Evolutionary conservation across 1,140 invertebrate species (phyloP).

Genomic region (Drosophila subpulchrella): DNA sequence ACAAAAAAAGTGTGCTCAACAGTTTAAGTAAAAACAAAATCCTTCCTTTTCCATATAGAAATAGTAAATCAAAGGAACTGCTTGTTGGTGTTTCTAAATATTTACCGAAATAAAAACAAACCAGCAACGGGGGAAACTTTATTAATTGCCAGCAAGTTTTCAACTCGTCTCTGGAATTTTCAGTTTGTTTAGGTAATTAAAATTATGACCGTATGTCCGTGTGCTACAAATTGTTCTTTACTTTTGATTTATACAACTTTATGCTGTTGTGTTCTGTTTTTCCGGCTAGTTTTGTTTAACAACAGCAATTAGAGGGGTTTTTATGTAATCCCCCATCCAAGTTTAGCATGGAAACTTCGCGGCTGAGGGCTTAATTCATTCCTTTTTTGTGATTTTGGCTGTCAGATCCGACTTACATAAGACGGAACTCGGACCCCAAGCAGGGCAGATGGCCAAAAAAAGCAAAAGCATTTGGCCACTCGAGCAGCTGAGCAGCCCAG

Average conservation of each 20-base stretch:
- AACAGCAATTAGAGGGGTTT: conserved; percentile 41
- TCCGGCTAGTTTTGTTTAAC: conserved; percentile 17
- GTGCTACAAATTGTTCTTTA: conserved; percentile 33
- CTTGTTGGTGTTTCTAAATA: conserved; percentile 59
- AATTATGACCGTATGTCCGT: conserved; percentile 59
- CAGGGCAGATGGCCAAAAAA: not conserved
- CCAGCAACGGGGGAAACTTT: conserved; percentile 47
- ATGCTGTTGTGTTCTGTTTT: not conserved
- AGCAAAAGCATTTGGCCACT: conserved; percentile 20
- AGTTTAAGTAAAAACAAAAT: conserved; percentile 28
- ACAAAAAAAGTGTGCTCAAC: not conserved
- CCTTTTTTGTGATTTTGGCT: conserved; percentile 29
- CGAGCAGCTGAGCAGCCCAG: conserved; percentile 42
- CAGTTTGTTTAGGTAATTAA: conserved; percentile 79
- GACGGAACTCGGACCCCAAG: conserved; percentile 2
- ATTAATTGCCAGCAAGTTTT: conserved; percentile 69
- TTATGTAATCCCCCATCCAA: conserved; percentile 34
- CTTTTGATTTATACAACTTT: conserved; percentile 36
- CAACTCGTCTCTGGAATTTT: conserved; percentile 44
- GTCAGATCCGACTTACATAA: conserved; percentile 44
- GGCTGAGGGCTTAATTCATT: conserved; percentile 22
- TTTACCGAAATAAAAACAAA: conserved; percentile 51
- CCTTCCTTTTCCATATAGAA: conserved; percentile 1
- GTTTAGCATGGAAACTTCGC: conserved; percentile 2
- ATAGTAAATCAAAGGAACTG: conserved; percentile 36